Evolutionary conservation across 2,113 vertebrate species (phyloP), one percentile per base, ranked within the genome.

Genomic region (Labeo catla): DNA sequence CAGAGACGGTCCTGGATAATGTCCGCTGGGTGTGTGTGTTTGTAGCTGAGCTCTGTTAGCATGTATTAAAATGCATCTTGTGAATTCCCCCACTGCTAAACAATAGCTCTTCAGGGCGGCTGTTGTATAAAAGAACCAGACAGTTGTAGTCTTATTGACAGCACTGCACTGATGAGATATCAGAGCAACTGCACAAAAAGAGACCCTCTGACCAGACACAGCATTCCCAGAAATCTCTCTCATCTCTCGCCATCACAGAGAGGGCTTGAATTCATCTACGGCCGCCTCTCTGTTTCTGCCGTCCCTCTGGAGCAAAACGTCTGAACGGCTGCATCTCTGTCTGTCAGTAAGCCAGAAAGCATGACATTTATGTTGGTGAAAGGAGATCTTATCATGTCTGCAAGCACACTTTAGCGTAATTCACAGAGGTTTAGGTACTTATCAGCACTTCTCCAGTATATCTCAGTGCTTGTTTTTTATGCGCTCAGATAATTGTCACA

Each of bases 361-460:
- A 23, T 84, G 82, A 73, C 82, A 84, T 84, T 59, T 45, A 73
- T 73, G 82, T 66, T 57, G 68, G 34, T 23, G 66, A 73, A 84
- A 73, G 45, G 13, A 43, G 81, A 73, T 39, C 1, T 0, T 54
- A 70, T 72, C 65, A 8, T 63, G 34, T 61, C 73, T 76, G 45
- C 43, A 63, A 45, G 77, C 6, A 0, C 77, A 12, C 36, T 61
- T 80, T 43, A 59, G 36, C 28, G 2, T 76, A 16, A 76, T 76
- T 76, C 74, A 76, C 13, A 52, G 74, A 34, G 28, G 49, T 54
- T 77, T 54, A 16, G 23, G n/a, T 15, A 34, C 28, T 77, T 52
- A 77, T 36, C 76, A 19, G 13, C 9, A 34, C 28, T 36, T 77
- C 15, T 54, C 19, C 11, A 72, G 8, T 43, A 21, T 43, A 43